Evolutionary conservation across 2,888 invertebrate species (phyloP), one percentile per base, ranked within the genome.

Genomic region (Cheilosia impressa): DNA sequence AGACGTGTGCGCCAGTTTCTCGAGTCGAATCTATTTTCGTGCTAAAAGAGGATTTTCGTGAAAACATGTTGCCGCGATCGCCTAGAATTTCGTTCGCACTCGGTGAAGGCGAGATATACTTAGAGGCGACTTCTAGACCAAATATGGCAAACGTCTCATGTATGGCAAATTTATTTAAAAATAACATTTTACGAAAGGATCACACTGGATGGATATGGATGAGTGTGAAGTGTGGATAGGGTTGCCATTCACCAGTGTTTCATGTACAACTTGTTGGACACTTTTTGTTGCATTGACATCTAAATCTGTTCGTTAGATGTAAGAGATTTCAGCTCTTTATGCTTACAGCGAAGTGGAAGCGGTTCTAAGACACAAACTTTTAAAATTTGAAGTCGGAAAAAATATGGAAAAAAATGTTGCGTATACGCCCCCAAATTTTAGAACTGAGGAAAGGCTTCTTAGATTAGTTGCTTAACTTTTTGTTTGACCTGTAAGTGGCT

Each of bases 101-200:
- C 9, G 22, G 41, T 13, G 53, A 27, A 66, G 17, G 52, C 52
- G 63, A 50, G 52, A 69, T 53, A 53, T 31, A 22, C 22, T 22
- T 22, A 27, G 5, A 34, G 55, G 71, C 50, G 63, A 57, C 15
- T 80, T 60, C 45, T 80, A 84, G 53, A 80, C 84, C 79, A 75
- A 76, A 80, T 84, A 84, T 80, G 84, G 84, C 60, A 75, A 79
- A 69, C 69, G 66, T 19, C 47, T 53, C 71, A 45, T 66, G 60
- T 65, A 84, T 84, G 84, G 80, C 79, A 80, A 76, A 75, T 57
- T 60, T 62, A 31, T 79, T 75, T 84, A 80, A 69, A 84, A 84
- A 84, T 84, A 83, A 75, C n/a, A 60, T 73, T 63, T 58, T 24
- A 17, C 22, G 38, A 45, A 38, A 17, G 27, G 38, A 65, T 68